Evolutionary conservation across 2,113 vertebrate species (phyloP), one percentile per base, ranked within the genome.

Genomic region (Mionectes macconnelli): DNA sequence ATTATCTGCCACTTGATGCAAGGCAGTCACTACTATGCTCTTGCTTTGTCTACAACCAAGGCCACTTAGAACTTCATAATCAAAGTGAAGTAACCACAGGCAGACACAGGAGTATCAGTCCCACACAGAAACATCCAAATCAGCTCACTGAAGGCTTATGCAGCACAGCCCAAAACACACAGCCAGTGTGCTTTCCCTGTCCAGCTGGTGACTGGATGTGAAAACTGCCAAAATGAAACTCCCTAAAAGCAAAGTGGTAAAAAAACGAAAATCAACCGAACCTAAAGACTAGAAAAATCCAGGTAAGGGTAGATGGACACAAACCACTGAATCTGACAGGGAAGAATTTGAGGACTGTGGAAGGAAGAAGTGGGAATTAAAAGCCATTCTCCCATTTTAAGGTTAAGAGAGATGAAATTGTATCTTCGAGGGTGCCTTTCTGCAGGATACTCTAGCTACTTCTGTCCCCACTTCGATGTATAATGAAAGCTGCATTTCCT

Each of bases 81-180:
- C n/a, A 57, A 14, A 27, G 45, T 22, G 47, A 90, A 76, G 18
- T 8, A 73, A 84, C 31, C 28, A 25, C 28, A 76, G 31, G 45
- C 2, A 7, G 2, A 12, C 37, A 39, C 0, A 1, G 22, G 25
- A 75, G 3, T 14, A 28, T 31, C 28, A 8, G 14, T 59, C 17
- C 33, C 50, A 23, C 60, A 82, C 66, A 66, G 63, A 80, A 89
- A 74, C 24, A 40, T 31, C 39, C 17, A 50, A 40, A 62, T 19
- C 33, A 82, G 39, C 27, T 79, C 59, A 62, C 44, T 9, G 44
- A 40, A 81, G 37, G 20, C 23, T 81, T 20, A 22, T 10, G 20
- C 11, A 74, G 18, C 42, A 42, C 10, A 70, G 50, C 39, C 33
- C 44, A 68, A 83, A 64, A 40, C 33, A 63, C 37, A 42, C 12